Conservation (phyloP, 2,888 invertebrate species). For the Mimas tiliae region DNA sequence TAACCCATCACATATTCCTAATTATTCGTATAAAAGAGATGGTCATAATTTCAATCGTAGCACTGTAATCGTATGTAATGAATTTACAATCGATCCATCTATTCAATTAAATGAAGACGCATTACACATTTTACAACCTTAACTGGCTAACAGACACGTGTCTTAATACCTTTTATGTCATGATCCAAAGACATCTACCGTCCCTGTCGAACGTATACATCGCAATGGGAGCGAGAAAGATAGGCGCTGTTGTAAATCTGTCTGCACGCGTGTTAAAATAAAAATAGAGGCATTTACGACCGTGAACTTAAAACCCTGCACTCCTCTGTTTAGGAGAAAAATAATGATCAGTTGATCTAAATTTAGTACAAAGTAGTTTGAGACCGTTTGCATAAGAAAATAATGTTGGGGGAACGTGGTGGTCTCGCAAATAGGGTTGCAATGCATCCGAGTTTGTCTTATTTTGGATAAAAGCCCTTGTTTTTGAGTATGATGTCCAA, state of each 20-base stretch:
- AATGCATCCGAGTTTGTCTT: too few relatives aligned
- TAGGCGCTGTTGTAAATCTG: not conserved
- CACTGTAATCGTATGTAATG: too few relatives aligned
- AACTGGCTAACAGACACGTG: slow-evolving; percentile 12
- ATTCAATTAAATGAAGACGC: not conserved
- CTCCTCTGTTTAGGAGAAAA: not conserved
- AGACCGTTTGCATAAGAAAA: not conserved
- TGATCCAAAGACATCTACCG: too few relatives aligned
- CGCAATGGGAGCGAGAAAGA: not conserved
- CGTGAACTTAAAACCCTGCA: slow-evolving; percentile 24
- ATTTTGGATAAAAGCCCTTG: too few relatives aligned
- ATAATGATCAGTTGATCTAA: not conserved
- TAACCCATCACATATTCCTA: too few relatives aligned
- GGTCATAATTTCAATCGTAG: too few relatives aligned
- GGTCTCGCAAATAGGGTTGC: too few relatives aligned
- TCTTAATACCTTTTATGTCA: slow-evolving; percentile 4
- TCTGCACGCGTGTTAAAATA: slow-evolving; percentile 1
- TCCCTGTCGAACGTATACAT: not conserved
- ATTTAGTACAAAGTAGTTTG: not conserved
- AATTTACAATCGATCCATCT: not conserved
- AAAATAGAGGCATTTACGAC: slow-evolving; percentile 17
- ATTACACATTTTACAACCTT: not conserved
- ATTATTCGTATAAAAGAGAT: too few relatives aligned
- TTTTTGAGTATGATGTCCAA: too few relatives aligned
- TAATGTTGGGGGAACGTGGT: too few relatives aligned